Conservation (phyloP, 2,888 invertebrate species). For the Cephus runcator region DNA sequence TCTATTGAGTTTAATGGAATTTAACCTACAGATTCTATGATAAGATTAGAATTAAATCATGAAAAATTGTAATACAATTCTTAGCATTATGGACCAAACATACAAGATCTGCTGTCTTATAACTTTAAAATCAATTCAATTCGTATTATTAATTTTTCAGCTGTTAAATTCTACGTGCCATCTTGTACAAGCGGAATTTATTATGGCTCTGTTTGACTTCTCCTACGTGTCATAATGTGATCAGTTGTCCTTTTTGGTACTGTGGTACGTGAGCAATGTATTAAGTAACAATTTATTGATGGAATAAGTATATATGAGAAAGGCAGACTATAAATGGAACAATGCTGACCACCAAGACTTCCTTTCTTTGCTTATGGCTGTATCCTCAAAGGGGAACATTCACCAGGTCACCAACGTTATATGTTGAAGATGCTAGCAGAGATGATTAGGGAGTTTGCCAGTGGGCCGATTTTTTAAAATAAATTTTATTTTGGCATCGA, state of each 20-base stretch:
- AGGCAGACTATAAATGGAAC: background rate
- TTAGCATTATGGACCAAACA: background rate
- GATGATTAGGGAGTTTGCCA: too few relatives aligned
- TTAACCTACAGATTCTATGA: background rate
- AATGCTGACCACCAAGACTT: background rate
- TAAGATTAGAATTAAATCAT: background rate
- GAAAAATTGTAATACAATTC: background rate
- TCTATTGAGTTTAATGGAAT: background rate
- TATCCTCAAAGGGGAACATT: too few relatives aligned
- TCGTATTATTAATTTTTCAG: background rate
- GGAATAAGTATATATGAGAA: background rate
- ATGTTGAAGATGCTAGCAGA: background rate
- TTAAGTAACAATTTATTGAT: background rate
- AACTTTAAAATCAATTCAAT: background rate
- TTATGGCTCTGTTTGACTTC: background rate
- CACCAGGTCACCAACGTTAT: background rate
- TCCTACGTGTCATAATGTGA: background rate
- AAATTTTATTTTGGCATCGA: too few relatives aligned
- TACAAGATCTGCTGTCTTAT: background rate
- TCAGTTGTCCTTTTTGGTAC: background rate
- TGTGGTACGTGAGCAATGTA: background rate
- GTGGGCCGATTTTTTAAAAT: too few relatives aligned
- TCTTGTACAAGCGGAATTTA: background rate
- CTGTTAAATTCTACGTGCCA: background rate
- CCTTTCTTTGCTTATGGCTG: too few relatives aligned